A percentile compares a stretch with the other conserved stretches of the same genome.
These are phyloP conservation scores for Antigone vipio DNA, from an alignment of 2,113 vertebrate species.

Conservation along the genomic window DNA sequence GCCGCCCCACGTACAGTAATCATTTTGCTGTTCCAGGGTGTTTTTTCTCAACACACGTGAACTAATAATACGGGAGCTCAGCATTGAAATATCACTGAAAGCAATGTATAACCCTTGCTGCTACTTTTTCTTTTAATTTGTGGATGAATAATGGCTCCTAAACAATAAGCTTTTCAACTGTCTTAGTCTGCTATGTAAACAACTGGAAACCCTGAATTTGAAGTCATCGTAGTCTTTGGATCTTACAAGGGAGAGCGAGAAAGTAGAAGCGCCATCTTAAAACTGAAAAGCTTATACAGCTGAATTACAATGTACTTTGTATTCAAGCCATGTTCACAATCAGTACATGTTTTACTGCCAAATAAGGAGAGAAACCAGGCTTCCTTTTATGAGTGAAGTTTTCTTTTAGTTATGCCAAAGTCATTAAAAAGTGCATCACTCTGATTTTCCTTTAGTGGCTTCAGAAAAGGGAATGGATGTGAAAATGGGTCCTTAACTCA, in stretches of 20 bases:
- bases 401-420: constrained; percentile 26
- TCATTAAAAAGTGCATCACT: constrained; percentile 14
- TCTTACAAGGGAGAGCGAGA: not conserved
- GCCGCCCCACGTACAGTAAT: fast-evolving
- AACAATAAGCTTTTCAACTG: not conserved
- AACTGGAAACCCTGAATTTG: not conserved
- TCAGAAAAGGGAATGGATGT: not conserved
- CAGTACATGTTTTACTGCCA: constrained; percentile 41
- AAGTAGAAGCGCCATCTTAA: not conserved
- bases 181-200: not conserved
- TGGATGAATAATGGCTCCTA: not conserved
- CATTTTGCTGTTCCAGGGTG: not conserved
- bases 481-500: constrained; percentile 39
- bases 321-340: constrained; percentile 26
- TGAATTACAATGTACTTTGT: not conserved
- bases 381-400: not conserved
- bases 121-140: not conserved
- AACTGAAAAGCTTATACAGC: not conserved
- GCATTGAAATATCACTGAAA: not conserved
- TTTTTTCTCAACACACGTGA: constrained; percentile 1
- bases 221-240: not conserved
- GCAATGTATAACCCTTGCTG: not conserved
- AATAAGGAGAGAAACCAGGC: constrained; percentile 18
- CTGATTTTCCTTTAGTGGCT: constrained; percentile 19
- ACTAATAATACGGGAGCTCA: not conserved